Conservation (phyloP, 2,113 vertebrate genomes). For the Centropristis striata region DNA sequence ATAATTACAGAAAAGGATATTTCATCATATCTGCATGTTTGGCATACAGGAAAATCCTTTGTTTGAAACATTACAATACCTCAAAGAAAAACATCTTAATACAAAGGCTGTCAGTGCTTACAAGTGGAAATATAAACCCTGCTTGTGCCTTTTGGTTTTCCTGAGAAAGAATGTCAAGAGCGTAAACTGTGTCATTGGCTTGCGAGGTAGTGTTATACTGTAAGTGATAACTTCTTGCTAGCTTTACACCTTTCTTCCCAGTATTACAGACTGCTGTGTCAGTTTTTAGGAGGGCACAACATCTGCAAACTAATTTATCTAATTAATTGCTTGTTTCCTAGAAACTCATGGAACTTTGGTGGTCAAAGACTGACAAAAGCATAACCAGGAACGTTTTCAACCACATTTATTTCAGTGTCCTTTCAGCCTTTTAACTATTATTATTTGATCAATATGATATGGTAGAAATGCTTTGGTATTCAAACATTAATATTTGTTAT, state of each 20-base stretch:
- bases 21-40: constrained; percentile 1
- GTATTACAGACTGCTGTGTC: neutral
- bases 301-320: constrained; percentile 4
- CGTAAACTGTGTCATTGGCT: neutral
- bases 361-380: neutral
- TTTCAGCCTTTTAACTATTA: neutral
- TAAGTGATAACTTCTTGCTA: constrained; percentile 4
- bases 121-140: neutral
- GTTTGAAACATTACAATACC: constrained; percentile 16
- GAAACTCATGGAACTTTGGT: neutral
- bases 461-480: neutral
- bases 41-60: constrained; percentile 5
- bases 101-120: neutral
- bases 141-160: constrained; percentile 16
- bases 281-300: constrained; percentile 31
- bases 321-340: neutral
- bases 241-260: constrained; percentile 26
- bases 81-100: constrained; percentile 14
- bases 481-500: neutral
- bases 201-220: constrained; percentile 9
- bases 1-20: neutral
- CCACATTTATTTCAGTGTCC: neutral
- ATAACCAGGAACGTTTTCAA: neutral
- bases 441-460: neutral
- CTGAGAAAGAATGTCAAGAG: constrained; percentile 4